Evolutionary conservation across 2,113 vertebrate genomes (phyloP).

Genomic region (Perca flavescens): DNA sequence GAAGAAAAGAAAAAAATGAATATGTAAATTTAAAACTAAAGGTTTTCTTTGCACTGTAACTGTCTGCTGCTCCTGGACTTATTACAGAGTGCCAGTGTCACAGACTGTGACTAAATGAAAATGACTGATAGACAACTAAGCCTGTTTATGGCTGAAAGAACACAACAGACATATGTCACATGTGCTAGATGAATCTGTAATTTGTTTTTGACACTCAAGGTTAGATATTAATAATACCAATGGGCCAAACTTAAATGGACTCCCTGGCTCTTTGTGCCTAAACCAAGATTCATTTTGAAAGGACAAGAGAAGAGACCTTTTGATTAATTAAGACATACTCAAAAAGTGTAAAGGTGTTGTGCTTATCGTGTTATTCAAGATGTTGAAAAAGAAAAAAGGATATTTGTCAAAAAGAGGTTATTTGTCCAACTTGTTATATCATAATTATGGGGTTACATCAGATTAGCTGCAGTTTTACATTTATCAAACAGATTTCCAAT

Average conservation of each 20-base stretch:
- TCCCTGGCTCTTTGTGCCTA: background rate
- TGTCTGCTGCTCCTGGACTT: background rate
- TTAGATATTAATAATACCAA: constrained; percentile 51
- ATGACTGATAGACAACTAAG: constrained; percentile 36
- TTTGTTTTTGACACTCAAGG: constrained; percentile 37
- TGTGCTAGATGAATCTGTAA: constrained; percentile 21
- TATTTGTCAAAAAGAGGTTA: background rate
- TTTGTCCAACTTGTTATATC: background rate
- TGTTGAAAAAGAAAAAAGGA: background rate
- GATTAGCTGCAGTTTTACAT: background rate
- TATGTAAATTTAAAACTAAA: background rate
- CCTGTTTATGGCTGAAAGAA: constrained; percentile 36
- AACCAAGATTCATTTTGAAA: constrained; percentile 2
- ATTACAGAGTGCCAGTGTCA: constrained; percentile 7
- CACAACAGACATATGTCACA: constrained; percentile 14
- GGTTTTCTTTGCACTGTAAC: background rate
- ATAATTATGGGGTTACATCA: background rate
- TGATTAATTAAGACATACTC: constrained; percentile 1
- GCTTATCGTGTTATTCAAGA: background rate
- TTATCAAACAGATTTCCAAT: background rate
- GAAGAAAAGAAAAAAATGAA: background rate
- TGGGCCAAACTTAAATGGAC: constrained; percentile 25
- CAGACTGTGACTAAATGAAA: constrained; percentile 16
- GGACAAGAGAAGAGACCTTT: constrained; percentile 10
- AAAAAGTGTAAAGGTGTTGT: background rate